Percentiles rank a stretch among this genome's conserved stretches.
phyloP scores from a whole-genome alignment of 2,888 invertebrate genomes.

The Leptopilina syphax region DNA sequence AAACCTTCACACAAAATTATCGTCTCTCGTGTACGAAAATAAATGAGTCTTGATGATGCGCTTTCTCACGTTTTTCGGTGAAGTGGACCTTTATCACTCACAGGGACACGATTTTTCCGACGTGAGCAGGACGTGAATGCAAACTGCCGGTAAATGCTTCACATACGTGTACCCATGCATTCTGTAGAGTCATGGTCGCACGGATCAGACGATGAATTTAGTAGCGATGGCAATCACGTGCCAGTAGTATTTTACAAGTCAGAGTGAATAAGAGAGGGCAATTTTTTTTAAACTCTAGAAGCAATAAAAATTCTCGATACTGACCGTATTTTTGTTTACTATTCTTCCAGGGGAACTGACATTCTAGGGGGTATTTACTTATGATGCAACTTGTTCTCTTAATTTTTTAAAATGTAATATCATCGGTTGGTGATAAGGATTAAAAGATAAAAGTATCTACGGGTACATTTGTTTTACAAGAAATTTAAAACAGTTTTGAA shows the following conservation, averaged over 20 bases:
- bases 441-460: too few species aligned
- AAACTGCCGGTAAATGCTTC: slow-evolving; percentile 30
- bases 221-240: slow-evolving; percentile 33
- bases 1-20: neutral
- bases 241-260: slow-evolving; percentile 35
- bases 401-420: too few species aligned
- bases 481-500: too few species aligned
- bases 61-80: slow-evolving; percentile 1
- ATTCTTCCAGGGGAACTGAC: neutral
- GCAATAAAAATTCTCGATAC: neutral
- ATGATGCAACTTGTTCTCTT: too few species aligned
- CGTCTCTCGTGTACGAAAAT: neutral
- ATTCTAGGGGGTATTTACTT: too few species aligned
- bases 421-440: too few species aligned
- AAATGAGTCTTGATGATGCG: slow-evolving; percentile 1
- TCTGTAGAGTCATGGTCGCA: slow-evolving; percentile 36
- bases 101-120: slow-evolving; percentile 6
- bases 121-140: slow-evolving; percentile 21
- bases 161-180: slow-evolving; percentile 36
- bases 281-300: neutral
- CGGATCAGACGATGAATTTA: slow-evolving; percentile 35
- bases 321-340: neutral
- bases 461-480: too few species aligned
- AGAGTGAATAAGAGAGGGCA: slow-evolving; percentile 29
- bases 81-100: slow-evolving; percentile 23